Percentiles rank a stretch among this genome's conserved stretches.
Evolutionary conservation across 2,113 vertebrate species (phyloP).

Genomic region (Phylloscopus trochiloides): DNA sequence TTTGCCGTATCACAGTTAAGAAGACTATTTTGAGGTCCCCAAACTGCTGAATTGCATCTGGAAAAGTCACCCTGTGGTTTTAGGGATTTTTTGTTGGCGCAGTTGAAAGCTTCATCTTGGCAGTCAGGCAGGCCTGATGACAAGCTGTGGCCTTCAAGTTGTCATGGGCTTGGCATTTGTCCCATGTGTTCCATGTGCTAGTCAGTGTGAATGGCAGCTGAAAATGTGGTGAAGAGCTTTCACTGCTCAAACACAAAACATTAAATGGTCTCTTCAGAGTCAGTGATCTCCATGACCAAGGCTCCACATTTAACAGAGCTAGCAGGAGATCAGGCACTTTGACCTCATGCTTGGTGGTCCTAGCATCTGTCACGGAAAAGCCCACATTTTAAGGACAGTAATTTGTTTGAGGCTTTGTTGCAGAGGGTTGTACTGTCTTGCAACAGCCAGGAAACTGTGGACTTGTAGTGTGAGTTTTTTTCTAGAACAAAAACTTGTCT

Average conservation of each 20-base stretch:
- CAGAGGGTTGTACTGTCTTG: background rate
- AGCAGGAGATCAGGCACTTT: background rate
- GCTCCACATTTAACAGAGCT: background rate
- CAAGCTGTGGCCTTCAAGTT: background rate
- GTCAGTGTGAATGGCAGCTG: background rate
- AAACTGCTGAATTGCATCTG: background rate
- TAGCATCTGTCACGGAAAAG: background rate
- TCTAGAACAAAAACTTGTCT: background rate
- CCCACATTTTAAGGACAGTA: background rate
- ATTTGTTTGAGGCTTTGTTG: background rate
- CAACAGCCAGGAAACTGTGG: background rate
- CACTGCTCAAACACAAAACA: background rate
- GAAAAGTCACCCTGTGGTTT: background rate
- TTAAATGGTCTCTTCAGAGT: background rate
- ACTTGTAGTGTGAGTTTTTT: background rate
- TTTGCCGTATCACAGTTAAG: background rate
- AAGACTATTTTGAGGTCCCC: rapidly evolving
- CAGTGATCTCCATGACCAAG: rapidly evolving
- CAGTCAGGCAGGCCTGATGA: background rate
- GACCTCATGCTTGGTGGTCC: background rate
- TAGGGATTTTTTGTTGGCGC: background rate
- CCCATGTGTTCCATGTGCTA: background rate
- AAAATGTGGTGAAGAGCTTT: background rate
- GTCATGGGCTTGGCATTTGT: background rate
- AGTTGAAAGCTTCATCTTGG: background rate